Evolutionary conservation across 2,888 invertebrate genomes (phyloP), one percentile per base, ranked within the genome.

Genomic region (Apotomis capreana): DNA sequence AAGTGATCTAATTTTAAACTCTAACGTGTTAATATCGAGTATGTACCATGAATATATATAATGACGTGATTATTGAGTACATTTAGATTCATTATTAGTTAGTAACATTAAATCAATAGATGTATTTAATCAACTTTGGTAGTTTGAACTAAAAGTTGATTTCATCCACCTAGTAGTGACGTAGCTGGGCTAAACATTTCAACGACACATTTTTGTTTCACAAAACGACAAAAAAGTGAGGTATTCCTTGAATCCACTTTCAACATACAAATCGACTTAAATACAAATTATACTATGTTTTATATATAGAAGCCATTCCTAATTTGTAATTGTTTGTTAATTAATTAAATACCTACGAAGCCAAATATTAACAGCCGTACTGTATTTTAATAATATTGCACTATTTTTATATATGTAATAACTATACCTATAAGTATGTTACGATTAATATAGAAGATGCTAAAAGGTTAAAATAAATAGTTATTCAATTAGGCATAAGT

Each of bases 231-330:
- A 64, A 54, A 6, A 72, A 58, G 58, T 63, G 58, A 63, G 61
- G 71, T 71, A 71, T 72, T 72, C 72, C 68, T 63, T 58, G 72
- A 72, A 72, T 59, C 63, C 63, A 72, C 52, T 68, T 63, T 52
- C 37, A 72, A 72, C 54, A 63, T 44, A 63, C 57, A 37, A 59
- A 58, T 51, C n/a, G 46, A 59, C 49, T 57, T 67, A 37, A 51
- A 40, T 67, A 67, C 36, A 70, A 26, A 52, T 59, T 52, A 63
- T 54, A 52, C 44, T 68, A 57, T 46, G 9, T 54, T 55, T 60
- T n/a, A 12, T 49, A 60, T 62, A 57, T 12, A 10, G 44, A 71
- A n/a, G 37, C 59, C 59, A 59, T 15, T 36, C 13, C 58, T 68
- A 58, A 46, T 13, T 5, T 59, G 12, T n/a, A 60, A 26, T 15